These are phyloP conservation scores for Chrysemys picta DNA, from an alignment of 2,113 vertebrate genomes.

Conservation along the genomic window DNA sequence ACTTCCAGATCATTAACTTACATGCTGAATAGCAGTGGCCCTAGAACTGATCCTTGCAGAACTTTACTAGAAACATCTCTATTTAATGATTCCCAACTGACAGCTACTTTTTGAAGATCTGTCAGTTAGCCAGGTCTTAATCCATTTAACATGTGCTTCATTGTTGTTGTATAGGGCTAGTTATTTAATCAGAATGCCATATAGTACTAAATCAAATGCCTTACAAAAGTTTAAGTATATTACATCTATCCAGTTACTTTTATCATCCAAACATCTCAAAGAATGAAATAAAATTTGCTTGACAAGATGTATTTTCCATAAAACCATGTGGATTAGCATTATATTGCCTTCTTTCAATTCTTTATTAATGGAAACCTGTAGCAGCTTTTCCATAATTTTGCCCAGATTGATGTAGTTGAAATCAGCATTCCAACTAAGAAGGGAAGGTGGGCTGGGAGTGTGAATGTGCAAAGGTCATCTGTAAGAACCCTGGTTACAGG, in stretches of 20 bases:
- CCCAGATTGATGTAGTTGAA: background rate
- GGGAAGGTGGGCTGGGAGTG: background rate
- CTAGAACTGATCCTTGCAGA: accelerated
- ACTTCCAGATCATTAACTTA: background rate
- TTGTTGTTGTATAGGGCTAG: background rate
- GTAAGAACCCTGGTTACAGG: background rate
- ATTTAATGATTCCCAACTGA: accelerated
- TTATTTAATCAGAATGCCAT: background rate
- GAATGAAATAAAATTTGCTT: background rate
- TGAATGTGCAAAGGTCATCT: background rate
- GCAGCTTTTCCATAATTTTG: background rate
- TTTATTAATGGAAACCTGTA: background rate
- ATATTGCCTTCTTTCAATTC: background rate
- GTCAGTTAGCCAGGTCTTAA: background rate
- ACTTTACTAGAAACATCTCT: background rate
- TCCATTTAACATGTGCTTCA: accelerated
- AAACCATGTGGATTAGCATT: background rate
- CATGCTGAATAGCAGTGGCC: accelerated
- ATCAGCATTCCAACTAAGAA: background rate
- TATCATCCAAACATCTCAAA: accelerated
- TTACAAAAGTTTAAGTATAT: background rate
- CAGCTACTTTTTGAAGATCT: accelerated
- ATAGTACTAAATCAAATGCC: background rate
- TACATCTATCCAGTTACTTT: background rate
- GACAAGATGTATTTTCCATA: background rate